Percentiles rank a stretch among this genome's conserved stretches.
Evolutionary conservation across 2,888 invertebrate genomes (phyloP).

Genomic region (Nipponacmea schrenckii): DNA sequence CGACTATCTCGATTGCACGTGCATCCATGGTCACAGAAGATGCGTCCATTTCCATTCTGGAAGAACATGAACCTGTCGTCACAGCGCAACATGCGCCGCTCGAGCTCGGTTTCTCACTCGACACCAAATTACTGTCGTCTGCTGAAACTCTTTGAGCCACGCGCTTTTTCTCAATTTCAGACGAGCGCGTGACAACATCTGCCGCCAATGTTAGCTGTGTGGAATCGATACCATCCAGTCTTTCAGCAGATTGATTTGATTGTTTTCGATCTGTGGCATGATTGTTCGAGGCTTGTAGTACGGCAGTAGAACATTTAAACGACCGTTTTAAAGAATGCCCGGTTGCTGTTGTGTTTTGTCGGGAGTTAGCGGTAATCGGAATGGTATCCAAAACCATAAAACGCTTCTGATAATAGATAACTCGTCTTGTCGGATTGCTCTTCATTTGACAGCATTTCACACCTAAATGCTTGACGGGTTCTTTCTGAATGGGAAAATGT

Average conservation of each 20-base stretch:
- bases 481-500: not conserved
- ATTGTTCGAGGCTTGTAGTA: conserved; percentile 1
- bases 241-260: not conserved
- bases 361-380: conserved; percentile 12
- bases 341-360: conserved; percentile 1
- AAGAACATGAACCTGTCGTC: conserved; percentile 12
- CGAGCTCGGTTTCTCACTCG: not conserved
- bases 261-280: not conserved
- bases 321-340: conserved; percentile 11
- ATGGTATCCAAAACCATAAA: conserved; percentile 39
- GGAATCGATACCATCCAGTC: conserved; percentile 7
- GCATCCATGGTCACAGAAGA: conserved; percentile 44
- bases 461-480: no score
- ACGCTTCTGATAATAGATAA: conserved; percentile 47
- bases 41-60: conserved; percentile 36
- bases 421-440: conserved; percentile 19
- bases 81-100: not conserved
- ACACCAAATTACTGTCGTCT: conserved; percentile 6
- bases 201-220: not conserved
- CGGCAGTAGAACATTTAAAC: conserved; percentile 11
- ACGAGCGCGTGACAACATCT: conserved; percentile 3
- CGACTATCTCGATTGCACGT: conserved; percentile 50
- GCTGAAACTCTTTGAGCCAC: conserved; percentile 7
- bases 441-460: not conserved
- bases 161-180: conserved; percentile 4